A percentile compares a stretch with the other conserved stretches of the same genome.
These are phyloP conservation scores for Lanius collurio DNA, from an alignment of 2,113 vertebrate species.

Conservation along the genomic window DNA sequence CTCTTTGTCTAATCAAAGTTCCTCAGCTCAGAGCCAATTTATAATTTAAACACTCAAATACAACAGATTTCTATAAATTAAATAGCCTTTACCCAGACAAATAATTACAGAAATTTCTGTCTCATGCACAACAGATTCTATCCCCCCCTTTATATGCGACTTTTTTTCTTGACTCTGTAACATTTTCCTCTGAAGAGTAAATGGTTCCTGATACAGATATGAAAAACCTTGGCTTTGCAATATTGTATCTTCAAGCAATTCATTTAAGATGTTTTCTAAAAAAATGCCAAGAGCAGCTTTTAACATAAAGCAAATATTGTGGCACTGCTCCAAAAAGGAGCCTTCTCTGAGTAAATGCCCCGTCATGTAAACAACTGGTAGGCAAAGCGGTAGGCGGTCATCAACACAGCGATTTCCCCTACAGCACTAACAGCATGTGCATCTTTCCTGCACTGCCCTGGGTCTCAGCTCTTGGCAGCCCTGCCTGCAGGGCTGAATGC, in stretches of 20 bases:
- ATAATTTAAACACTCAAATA: constrained; percentile 31
- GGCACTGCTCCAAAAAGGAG: not conserved
- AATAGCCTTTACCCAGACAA: constrained; percentile 19
- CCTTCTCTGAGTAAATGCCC: not conserved
- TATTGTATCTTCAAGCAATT: not conserved
- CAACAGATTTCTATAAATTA: constrained; percentile 24
- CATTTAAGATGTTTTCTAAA: not conserved
- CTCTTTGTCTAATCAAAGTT: constrained; percentile 39
- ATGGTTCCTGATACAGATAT: not conserved
- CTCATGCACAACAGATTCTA: not conserved
- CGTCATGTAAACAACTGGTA: not conserved
- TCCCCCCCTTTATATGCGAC: not conserved
- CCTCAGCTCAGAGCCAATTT: constrained; percentile 3
- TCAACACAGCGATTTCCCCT: not conserved
- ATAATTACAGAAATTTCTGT: not conserved
- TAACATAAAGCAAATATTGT: not conserved
- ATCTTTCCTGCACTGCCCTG: not conserved
- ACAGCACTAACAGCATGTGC: rapidly evolving
- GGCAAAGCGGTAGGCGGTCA: not conserved
- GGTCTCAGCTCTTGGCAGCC: not conserved
- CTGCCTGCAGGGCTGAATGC: not conserved
- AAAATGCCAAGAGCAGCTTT: not conserved
- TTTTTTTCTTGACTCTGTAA: not conserved
- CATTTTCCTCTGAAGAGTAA: not conserved
- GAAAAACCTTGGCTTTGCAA: not conserved